Conservation (phyloP, 2,113 vertebrate species). For the Cichladusa arquata region DNA sequence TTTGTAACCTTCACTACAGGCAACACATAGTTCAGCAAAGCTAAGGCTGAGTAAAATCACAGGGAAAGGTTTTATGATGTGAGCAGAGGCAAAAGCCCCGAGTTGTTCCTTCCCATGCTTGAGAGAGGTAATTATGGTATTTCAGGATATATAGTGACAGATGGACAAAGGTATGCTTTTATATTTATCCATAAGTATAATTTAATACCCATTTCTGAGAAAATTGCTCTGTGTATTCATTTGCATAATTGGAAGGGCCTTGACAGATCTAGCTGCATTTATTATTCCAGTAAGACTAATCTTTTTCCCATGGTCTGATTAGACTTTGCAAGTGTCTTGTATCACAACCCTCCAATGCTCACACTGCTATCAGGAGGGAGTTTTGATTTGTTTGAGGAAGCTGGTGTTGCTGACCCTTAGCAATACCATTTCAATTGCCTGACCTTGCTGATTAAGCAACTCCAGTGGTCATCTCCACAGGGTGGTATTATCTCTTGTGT, state of each 20-base stretch:
- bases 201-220: slow-evolving; percentile 24
- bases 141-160: slow-evolving; percentile 21
- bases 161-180: slow-evolving; percentile 29
- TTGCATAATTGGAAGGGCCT: slow-evolving; percentile 33
- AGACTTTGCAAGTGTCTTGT: background rate
- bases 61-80: background rate
- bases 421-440: background rate
- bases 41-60: background rate
- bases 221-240: slow-evolving; percentile 1
- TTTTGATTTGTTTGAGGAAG: background rate
- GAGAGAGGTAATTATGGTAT: background rate
- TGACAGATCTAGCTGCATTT: background rate
- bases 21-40: background rate
- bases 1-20: background rate
- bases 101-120: background rate
- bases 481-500: background rate
- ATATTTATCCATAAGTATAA: slow-evolving; percentile 19
- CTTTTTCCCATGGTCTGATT: background rate
- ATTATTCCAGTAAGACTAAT: background rate
- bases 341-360: background rate
- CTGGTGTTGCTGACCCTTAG: background rate
- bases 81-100: background rate
- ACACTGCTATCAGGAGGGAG: background rate
- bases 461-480: background rate
- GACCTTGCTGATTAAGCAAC: background rate